Conservation (phyloP, 2,113 vertebrate species). For the Collichthys lucidus region DNA sequence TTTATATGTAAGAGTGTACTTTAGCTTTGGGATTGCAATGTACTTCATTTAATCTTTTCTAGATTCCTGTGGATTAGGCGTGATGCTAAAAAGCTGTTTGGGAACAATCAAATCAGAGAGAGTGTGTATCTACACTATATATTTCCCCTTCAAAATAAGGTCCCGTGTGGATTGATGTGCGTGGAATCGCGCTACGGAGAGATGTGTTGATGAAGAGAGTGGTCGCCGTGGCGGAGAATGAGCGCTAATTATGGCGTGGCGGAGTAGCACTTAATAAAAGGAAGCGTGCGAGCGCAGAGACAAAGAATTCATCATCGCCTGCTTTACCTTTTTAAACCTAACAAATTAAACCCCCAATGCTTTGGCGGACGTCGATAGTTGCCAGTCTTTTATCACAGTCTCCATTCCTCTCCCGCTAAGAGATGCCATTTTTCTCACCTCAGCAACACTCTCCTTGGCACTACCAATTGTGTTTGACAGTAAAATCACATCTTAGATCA, state of each 20-base stretch:
- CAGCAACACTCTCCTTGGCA: conserved; percentile 54
- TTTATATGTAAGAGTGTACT: conserved; percentile 55
- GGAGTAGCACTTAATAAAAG: conserved; percentile 46
- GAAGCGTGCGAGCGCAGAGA: conserved; percentile 30
- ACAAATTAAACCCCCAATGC: conserved; percentile 45
- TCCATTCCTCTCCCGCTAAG: conserved; percentile 21
- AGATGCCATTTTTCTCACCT: conserved; percentile 65
- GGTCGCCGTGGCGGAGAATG: conserved; percentile 24
- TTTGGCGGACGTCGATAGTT: conserved; percentile 38
- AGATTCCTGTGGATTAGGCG: conserved; percentile 25
- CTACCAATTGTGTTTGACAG: conserved; percentile 75
- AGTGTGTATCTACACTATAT: conserved; percentile 6
- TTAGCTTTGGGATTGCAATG: conserved; percentile 59
- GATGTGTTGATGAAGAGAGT: conserved; percentile 37
- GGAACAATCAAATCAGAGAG: conserved; percentile 44
- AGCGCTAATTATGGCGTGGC: conserved; percentile 48
- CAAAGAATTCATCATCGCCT: conserved; percentile 53
- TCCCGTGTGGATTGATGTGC: conserved; percentile 33
- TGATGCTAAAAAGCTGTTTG: conserved; percentile 46
- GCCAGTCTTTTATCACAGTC: conserved; percentile 49
- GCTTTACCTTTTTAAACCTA: conserved; percentile 26
- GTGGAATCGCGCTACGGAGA: conserved; percentile 26
- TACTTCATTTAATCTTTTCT: conserved; percentile 62
- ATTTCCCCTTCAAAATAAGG: conserved; percentile 15
- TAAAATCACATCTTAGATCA: conserved; percentile 76